These are phyloP conservation scores for Anodontia alba DNA, from an alignment of 2,888 invertebrate species.

Conservation along the genomic window DNA sequence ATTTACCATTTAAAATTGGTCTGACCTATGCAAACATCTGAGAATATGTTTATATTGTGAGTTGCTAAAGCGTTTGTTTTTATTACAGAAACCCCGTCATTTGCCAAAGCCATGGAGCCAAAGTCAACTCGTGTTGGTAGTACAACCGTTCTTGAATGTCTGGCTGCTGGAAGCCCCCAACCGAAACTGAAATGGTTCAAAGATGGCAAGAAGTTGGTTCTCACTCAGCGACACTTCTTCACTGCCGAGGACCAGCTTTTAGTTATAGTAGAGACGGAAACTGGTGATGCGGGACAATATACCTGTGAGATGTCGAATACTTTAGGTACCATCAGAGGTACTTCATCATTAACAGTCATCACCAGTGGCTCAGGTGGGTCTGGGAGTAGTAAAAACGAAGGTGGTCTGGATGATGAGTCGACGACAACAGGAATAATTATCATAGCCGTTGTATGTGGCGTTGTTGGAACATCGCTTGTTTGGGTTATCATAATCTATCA, in stretches of 20 bases:
- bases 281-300: conserved; percentile 93
- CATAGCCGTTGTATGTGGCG: conserved; percentile 95
- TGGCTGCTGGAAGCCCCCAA: conserved; percentile 93
- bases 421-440: conserved; percentile 94
- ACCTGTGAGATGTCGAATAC: conserved; percentile 96
- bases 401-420: conserved; percentile 87
- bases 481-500: conserved; percentile 97
- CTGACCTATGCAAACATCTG: too few species aligned
- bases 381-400: conserved; percentile 40
- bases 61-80: too few species aligned
- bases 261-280: conserved; percentile 92
- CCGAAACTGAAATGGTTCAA: conserved; percentile 93
- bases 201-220: conserved; percentile 90
- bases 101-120: conserved; percentile 93
- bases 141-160: conserved; percentile 94
- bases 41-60: too few species aligned
- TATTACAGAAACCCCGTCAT: conserved; percentile 92
- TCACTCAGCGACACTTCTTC: conserved; percentile 93
- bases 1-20: too few species aligned
- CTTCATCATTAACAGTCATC: conserved; percentile 90
- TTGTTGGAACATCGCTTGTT: conserved; percentile 94
- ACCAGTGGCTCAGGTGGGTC: conserved; percentile 82
- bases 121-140: conserved; percentile 93
- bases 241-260: conserved; percentile 94
- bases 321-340: conserved; percentile 91